These are phyloP conservation scores for Eudasyphora cyanicolor DNA, from an alignment of 2,888 invertebrate genomes.

Conservation along the genomic window DNA sequence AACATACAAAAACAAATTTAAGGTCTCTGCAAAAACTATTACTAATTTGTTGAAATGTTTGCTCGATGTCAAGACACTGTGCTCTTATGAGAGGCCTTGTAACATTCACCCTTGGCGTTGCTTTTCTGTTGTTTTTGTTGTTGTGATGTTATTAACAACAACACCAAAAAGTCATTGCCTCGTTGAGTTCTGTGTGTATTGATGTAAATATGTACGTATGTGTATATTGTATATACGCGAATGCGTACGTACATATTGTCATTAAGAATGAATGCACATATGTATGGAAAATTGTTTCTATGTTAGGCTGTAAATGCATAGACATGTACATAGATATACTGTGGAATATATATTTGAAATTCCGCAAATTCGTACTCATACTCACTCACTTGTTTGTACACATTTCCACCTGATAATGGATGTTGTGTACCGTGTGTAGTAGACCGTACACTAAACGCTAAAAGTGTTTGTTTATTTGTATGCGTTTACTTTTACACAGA, in stretches of 20 bases:
- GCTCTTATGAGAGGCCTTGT: not conserved
- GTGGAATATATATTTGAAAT: no score
- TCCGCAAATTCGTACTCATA: not conserved
- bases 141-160: slow-evolving; percentile 76
- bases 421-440: slow-evolving; percentile 30
- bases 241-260: slow-evolving; percentile 16
- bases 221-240: slow-evolving; percentile 27
- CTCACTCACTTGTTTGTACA: not conserved
- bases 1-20: no score
- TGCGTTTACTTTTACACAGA: not conserved
- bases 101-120: not conserved
- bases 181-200: slow-evolving; percentile 69
- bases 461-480: slow-evolving; percentile 16
- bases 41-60: no score
- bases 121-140: slow-evolving; percentile 55
- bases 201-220: slow-evolving; percentile 31
- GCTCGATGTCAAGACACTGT: not conserved
- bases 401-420: slow-evolving; percentile 42
- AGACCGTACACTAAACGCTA: slow-evolving; percentile 31
- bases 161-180: slow-evolving; percentile 78
- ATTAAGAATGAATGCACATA: not conserved
- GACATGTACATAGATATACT: not conserved
- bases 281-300: no score
- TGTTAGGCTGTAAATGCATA: slow-evolving; percentile 36
- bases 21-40: no score